Evolutionary conservation across 2,888 invertebrate genomes (phyloP).

Genomic region (Epistrophella euchroma): DNA sequence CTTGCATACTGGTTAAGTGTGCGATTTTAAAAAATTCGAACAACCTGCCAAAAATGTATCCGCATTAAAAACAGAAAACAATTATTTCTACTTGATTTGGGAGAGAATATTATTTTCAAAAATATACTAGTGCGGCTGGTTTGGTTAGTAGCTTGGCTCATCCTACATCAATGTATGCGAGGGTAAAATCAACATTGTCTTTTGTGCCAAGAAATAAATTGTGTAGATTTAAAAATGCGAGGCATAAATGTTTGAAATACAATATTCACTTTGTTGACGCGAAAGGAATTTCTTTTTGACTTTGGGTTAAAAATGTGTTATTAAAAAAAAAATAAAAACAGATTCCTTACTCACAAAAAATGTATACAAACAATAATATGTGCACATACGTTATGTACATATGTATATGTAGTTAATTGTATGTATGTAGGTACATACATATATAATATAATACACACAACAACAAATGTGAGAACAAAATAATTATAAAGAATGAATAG

Average conservation of each 20-base stretch:
- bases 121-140: background rate
- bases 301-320: conserved; percentile 11
- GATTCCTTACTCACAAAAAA: background rate
- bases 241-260: conserved; percentile 52
- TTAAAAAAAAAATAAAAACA: background rate
- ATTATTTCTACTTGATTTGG: conserved; percentile 8
- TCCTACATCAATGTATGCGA: conserved; percentile 41
- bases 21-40: conserved; percentile 45
- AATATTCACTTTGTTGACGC: conserved; percentile 61
- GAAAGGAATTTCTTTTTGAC: conserved; percentile 44
- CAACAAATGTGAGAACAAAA: too few relatives aligned
- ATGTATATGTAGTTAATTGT: too few relatives aligned
- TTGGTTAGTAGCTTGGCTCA: background rate
- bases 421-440: too few relatives aligned
- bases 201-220: conserved; percentile 47
- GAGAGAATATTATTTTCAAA: conserved; percentile 31
- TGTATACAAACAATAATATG: background rate
- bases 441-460: too few relatives aligned
- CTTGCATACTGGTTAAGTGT: conserved; percentile 19
- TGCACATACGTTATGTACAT: background rate
- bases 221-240: conserved; percentile 22
- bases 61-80: conserved; percentile 29
- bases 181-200: conserved; percentile 48
- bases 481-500: too few relatives aligned
- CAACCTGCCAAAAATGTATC: conserved; percentile 65